These are phyloP conservation scores for Orius insidiosus DNA, from an alignment of 1,140 invertebrate species.

Conservation along the genomic window DNA sequence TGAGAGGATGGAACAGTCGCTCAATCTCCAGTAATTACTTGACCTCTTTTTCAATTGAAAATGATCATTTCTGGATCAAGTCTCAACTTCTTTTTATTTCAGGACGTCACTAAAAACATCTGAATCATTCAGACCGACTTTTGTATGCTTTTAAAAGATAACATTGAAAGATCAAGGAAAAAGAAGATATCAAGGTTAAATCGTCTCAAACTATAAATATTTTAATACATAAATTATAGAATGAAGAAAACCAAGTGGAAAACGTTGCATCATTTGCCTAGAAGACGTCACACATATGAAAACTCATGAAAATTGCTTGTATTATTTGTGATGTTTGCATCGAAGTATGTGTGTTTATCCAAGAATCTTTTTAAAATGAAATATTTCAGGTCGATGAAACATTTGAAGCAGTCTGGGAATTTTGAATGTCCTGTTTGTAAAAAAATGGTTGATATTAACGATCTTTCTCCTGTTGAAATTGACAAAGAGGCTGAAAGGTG, in stretches of 20 bases:
- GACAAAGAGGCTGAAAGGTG: not conserved
- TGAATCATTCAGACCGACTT: constrained; percentile 35
- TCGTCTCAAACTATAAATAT: not conserved
- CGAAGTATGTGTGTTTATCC: constrained; percentile 31
- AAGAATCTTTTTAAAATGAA: too few species aligned
- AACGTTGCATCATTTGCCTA: constrained; percentile 41
- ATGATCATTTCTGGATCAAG: not conserved
- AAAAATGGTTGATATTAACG: constrained; percentile 22
- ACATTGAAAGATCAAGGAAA: constrained; percentile 6
- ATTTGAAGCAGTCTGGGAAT: not conserved
- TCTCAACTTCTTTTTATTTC: constrained; percentile 19
- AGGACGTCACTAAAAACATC: constrained; percentile 39
- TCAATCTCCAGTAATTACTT: too few species aligned
- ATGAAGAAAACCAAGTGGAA: constrained; percentile 5
- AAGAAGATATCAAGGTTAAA: constrained; percentile 10
- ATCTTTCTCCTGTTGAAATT: constrained; percentile 1
- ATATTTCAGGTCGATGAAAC: too few species aligned
- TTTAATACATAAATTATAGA: constrained; percentile 1
- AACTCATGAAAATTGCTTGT: constrained; percentile 35
- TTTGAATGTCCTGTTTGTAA: constrained; percentile 35
- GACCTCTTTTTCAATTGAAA: not conserved
- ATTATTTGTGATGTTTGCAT: constrained; percentile 41
- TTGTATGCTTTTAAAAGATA: constrained; percentile 34
- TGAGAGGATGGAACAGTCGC: too few species aligned
- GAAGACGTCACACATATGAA: constrained; percentile 39